These are phyloP conservation scores for Apodemus speciosus DNA, from an alignment of 2,113 vertebrate species.

Conservation along the genomic window DNA sequence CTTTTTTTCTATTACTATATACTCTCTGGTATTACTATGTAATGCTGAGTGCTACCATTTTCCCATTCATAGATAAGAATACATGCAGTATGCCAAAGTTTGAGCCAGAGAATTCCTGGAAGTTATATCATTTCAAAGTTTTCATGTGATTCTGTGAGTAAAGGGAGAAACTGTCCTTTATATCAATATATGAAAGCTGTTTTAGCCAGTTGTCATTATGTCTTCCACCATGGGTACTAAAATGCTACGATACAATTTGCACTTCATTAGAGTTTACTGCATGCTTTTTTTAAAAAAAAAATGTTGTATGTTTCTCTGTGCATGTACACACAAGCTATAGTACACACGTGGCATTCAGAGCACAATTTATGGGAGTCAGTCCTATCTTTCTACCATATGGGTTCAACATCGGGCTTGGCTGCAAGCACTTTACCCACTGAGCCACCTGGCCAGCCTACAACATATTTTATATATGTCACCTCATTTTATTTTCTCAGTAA, in stretches of 20 bases:
- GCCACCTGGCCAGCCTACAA: not conserved
- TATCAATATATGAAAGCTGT: not conserved
- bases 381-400: not conserved
- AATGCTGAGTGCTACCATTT: conserved; percentile 45
- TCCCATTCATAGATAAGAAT: conserved; percentile 45
- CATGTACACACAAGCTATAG: not conserved
- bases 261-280: conserved; percentile 46
- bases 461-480: not conserved
- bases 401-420: not conserved
- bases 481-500: conserved; percentile 49
- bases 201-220: conserved; percentile 19
- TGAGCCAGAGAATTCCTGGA: conserved; percentile 23
- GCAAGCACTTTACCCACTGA: not conserved
- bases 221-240: not conserved
- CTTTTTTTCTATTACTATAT: conserved; percentile 28
- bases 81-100: conserved; percentile 26
- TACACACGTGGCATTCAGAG: not conserved
- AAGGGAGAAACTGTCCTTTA: not conserved
- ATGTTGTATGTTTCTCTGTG: no score
- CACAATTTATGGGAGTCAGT: not conserved
- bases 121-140: conserved; percentile 20
- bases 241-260: conserved; percentile 37
- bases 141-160: conserved; percentile 22
- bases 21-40: conserved; percentile 43
- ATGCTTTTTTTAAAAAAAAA: not conserved